Evolutionary conservation across 2,797 vertebrate genomes (phyloP).

Genomic region (Acipenser transmontanus): DNA sequence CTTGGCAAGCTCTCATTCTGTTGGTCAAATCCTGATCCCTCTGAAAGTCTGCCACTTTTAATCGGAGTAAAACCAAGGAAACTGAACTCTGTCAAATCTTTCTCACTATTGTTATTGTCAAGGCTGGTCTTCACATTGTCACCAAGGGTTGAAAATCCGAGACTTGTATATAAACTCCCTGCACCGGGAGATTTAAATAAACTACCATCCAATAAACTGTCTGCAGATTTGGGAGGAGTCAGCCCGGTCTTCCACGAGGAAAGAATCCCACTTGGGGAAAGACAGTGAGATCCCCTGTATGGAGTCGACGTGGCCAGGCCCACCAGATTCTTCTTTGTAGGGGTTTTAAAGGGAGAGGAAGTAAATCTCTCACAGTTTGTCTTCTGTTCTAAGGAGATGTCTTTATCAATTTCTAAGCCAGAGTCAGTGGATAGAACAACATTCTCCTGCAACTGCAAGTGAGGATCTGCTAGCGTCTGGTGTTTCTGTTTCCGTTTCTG

Average conservation of each 20-base stretch:
- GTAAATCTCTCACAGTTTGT: not conserved
- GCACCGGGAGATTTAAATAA: not conserved
- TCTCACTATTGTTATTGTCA: not conserved
- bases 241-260: not conserved
- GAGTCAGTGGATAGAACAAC: not conserved
- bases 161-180: not conserved
- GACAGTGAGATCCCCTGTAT: not conserved
- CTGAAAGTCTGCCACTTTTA: fast-evolving
- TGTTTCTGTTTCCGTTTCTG: not conserved
- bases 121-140: fast-evolving
- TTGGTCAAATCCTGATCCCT: fast-evolving
- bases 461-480: not conserved
- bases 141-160: not conserved
- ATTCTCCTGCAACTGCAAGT: not conserved
- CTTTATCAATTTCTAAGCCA: not conserved
- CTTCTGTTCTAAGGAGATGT: not conserved
- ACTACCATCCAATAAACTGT: not conserved
- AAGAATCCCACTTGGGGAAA: not conserved
- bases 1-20: not conserved
- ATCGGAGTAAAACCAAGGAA: not conserved
- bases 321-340: constrained; percentile 3
- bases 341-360: constrained; percentile 1
- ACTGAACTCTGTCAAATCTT: not conserved
- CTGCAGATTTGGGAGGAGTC: not conserved
- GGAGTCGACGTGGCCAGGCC: constrained; percentile 5